phyloP scores from a whole-genome alignment of 2,797 vertebrate species.

The Menidia menidia region DNA sequence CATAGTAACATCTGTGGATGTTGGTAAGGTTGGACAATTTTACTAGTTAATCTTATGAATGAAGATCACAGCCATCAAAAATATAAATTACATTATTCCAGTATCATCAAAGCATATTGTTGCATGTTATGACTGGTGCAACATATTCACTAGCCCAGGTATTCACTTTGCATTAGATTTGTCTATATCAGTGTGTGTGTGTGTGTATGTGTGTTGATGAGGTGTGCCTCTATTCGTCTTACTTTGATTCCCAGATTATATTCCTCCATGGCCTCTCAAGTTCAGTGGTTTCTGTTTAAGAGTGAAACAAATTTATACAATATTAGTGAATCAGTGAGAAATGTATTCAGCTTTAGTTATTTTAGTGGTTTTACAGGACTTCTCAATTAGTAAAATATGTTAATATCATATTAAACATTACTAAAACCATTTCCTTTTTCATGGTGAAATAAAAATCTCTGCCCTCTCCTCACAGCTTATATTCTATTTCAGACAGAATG shows the following conservation, averaged over 20 bases:
- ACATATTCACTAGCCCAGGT: not conserved
- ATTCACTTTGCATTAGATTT: not conserved
- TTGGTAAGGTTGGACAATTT: not conserved
- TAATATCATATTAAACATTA: too few relatives aligned
- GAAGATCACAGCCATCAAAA: too few relatives aligned
- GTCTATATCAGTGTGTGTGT: too few relatives aligned
- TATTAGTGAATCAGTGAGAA: not conserved
- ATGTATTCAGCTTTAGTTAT: not conserved
- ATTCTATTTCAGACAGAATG: not conserved
- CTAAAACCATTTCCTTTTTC: not conserved
- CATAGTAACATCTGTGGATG: not conserved
- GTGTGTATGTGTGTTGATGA: not conserved
- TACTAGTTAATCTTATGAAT: too few relatives aligned
- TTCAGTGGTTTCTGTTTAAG: conserved; percentile 19
- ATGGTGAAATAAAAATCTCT: not conserved
- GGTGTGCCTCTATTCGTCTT: not conserved
- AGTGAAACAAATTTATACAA: not conserved
- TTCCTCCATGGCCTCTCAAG: conserved; percentile 53
- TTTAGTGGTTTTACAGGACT: not conserved
- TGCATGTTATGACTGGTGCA: not conserved
- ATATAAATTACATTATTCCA: too few relatives aligned
- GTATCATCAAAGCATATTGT: not conserved
- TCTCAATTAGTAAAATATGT: not conserved
- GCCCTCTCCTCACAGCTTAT: not conserved
- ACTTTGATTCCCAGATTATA: conserved; percentile 40